Percentiles rank a stretch among this genome's conserved stretches.
These are phyloP conservation scores for Takifugu ocellatus DNA, from an alignment of 2,797 vertebrate genomes.

Conservation along the genomic window DNA sequence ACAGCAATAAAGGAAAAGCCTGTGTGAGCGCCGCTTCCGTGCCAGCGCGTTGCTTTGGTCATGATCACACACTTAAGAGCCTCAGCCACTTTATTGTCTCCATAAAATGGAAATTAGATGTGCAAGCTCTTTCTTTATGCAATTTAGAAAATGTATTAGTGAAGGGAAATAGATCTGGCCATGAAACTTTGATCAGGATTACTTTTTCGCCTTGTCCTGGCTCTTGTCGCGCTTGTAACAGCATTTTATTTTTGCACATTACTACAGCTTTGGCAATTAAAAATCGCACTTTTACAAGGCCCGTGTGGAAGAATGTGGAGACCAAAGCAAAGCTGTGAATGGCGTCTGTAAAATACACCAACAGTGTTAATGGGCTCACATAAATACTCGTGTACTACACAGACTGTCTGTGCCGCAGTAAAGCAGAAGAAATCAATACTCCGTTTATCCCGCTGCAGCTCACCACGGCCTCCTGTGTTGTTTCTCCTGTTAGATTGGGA, in stretches of 20 bases:
- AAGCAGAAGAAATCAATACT: slow-evolving; percentile 23
- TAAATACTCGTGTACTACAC: slow-evolving; percentile 17
- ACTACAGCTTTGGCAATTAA: slow-evolving; percentile 30
- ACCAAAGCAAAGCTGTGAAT: slow-evolving; percentile 21
- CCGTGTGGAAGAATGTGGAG: slow-evolving; percentile 19
- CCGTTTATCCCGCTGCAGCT: slow-evolving; percentile 44
- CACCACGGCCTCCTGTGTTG: slow-evolving; percentile 42
- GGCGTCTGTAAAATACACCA: slow-evolving; percentile 24
- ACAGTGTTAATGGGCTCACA: slow-evolving; percentile 19
- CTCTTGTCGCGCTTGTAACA: slow-evolving; percentile 5
- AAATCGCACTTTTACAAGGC: slow-evolving; percentile 22
- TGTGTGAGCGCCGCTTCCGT: slow-evolving; percentile 24
- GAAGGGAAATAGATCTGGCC: slow-evolving; percentile 29
- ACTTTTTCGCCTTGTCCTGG: slow-evolving; percentile 31
- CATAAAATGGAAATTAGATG: slow-evolving; percentile 51
- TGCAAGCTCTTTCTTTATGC: slow-evolving; percentile 30
- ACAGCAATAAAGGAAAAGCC: slow-evolving; percentile 47
- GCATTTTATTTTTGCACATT: slow-evolving; percentile 6
- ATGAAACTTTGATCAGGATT: slow-evolving; percentile 24
- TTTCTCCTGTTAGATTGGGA: slow-evolving; percentile 79
- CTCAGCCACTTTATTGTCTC: slow-evolving; percentile 51
- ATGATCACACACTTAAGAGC: slow-evolving; percentile 54
- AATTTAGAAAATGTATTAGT: slow-evolving; percentile 43
- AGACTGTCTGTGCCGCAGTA: slow-evolving; percentile 22
- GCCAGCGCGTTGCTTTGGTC: slow-evolving; percentile 26